phyloP scores from a whole-genome alignment of 2,797 vertebrate genomes.

The Muscicapa comitata region DNA sequence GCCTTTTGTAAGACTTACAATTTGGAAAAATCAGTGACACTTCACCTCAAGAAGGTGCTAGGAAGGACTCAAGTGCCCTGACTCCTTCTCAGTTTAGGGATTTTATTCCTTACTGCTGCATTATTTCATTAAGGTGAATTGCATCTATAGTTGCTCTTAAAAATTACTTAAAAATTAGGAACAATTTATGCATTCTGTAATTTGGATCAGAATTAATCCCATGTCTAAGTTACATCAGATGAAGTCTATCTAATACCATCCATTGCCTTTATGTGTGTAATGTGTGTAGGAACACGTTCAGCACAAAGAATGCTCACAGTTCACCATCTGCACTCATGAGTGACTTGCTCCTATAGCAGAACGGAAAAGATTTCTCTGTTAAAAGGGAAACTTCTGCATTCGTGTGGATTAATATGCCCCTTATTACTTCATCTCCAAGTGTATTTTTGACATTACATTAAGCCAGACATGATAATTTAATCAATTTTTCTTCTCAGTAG shows the following conservation, averaged over 20 bases:
- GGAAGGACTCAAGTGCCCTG: neutral
- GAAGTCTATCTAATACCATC: neutral
- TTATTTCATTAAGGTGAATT: neutral
- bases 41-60: neutral
- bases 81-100: neutral
- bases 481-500: neutral
- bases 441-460: neutral
- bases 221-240: neutral
- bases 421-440: neutral
- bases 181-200: neutral
- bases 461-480: neutral
- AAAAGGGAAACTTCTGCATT: neutral
- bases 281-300: neutral
- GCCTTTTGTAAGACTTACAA: neutral
- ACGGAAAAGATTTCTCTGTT: neutral
- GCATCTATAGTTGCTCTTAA: neutral
- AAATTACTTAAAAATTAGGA: neutral
- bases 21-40: neutral
- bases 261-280: neutral
- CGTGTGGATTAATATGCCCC: neutral
- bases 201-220: neutral
- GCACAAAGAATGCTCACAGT: neutral
- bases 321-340: neutral
- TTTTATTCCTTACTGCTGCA: neutral
- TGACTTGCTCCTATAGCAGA: neutral